Percentiles rank a stretch among this genome's conserved stretches.
Conservation (phyloP, 2,113 vertebrate species). For the Turnix velox region DNA sequence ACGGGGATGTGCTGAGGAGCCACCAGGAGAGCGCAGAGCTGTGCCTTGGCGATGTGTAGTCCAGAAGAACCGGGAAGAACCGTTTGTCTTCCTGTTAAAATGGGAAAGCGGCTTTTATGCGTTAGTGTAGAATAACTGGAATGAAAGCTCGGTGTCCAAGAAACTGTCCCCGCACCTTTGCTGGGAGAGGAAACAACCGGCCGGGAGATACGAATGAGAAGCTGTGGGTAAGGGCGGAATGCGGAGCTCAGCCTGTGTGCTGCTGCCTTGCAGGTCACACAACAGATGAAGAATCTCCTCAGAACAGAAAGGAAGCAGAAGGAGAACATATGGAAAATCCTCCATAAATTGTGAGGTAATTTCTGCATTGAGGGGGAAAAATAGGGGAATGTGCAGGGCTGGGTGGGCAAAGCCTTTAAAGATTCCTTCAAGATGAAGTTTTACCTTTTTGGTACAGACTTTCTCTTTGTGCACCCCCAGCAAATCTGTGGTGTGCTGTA, state of each 20-base stretch:
- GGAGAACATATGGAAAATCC: background rate
- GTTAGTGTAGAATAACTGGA: accelerated
- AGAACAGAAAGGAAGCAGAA: background rate
- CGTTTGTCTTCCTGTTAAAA: accelerated
- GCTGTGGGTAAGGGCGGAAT: accelerated
- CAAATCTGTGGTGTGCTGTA: background rate
- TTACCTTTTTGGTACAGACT: background rate
- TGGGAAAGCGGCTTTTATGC: accelerated
- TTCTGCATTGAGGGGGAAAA: background rate
- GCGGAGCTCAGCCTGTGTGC: accelerated
- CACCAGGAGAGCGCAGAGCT: no score
- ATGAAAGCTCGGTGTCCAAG: accelerated
- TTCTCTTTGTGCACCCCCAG: background rate
- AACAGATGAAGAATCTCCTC: background rate
- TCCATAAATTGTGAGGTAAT: background rate
- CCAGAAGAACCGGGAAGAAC: background rate
- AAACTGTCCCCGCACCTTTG: accelerated
- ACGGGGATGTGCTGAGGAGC: background rate
- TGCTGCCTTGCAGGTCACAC: background rate
- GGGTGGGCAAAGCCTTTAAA: background rate
- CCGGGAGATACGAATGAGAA: background rate
- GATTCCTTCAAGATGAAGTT: background rate
- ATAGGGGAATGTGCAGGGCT: background rate
- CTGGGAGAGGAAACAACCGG: accelerated
- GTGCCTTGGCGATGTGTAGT: background rate